Evolutionary conservation across 2,888 invertebrate species (phyloP).

Genomic region (Pachymerium ferrugineum): DNA sequence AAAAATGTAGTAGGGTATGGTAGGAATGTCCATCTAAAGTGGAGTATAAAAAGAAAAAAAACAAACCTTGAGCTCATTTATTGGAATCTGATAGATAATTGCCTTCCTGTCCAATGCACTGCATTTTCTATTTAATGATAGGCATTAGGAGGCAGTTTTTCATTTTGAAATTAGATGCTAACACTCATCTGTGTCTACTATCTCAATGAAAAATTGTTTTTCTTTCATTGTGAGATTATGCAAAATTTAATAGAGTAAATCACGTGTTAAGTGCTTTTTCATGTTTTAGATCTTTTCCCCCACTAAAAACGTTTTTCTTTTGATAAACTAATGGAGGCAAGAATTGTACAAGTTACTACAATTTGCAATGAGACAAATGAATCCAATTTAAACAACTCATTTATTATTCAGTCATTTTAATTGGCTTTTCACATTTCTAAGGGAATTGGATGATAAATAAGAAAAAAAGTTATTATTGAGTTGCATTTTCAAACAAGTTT

Average conservation of each 20-base stretch:
- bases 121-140: not conserved
- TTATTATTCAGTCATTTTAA: not conserved
- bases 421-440: not conserved
- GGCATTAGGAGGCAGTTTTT: slow-evolving; percentile 1
- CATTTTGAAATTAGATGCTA: not conserved
- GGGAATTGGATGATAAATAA: not conserved
- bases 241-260: too few relatives aligned
- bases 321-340: too few relatives aligned
- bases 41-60: too few relatives aligned
- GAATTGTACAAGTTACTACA: too few relatives aligned
- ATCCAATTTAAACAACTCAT: not conserved
- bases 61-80: not conserved
- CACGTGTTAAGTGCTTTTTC: too few relatives aligned
- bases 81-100: slow-evolving; percentile 8
- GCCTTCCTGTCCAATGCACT: not conserved
- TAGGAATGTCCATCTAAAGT: too few relatives aligned
- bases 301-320: too few relatives aligned
- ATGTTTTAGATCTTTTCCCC: too few relatives aligned
- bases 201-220: not conserved
- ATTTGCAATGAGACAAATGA: not conserved
- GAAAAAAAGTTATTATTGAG: not conserved
- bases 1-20: too few relatives aligned
- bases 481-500: too few relatives aligned
- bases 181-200: not conserved
- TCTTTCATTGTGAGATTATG: too few relatives aligned